Base-by-base conservation (phyloP, 2,113 vertebrate species). In the Toxotes jaculatrix region DNA sequence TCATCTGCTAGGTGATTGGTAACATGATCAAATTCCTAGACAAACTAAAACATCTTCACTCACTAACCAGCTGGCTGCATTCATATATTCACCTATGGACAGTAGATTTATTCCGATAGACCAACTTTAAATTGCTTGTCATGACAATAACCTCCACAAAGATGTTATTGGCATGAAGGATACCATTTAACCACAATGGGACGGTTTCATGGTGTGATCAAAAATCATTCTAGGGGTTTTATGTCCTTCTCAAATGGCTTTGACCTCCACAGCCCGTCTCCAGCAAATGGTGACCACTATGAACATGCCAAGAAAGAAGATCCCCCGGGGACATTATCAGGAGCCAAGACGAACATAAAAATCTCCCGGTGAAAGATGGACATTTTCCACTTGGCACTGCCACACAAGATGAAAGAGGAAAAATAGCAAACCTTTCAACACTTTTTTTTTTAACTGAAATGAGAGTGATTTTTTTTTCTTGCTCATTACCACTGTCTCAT, bases 161-260 rank as follows among this genome's bases (percentile, higher is more conserved):
- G 73, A 80, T 75, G 32, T 74, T 86, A 70, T 53, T 87, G 91
- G 89, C 85, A 70, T 56, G 68, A 77, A 66, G 62, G 82, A 60
- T 53, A 65, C 36, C 68, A 60, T 88, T 89, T 82, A 80, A 83
- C 84, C 90, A 87, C 83, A 90, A 83, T 64, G 84, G 88, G 64
- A 83, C 10, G 53, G 86, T 90, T 86, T 90, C 89, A 88, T 85
- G 42, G 85, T 47, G 88, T 77, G 90, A 92, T 92, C 90, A 90
- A 91, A 92, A 91, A 92, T 82, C 87, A 90, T 92, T 91, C 56
- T 55, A 80, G 80, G 80, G 87, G 71, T 91, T 91, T 92, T 89
- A 92, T 93, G 90, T 92, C 93, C 91, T 93, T 91, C 87, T 91
- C 74, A 91, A 92, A 93, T 93, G 89, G 93, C 90, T 93, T 91